These are phyloP conservation scores for Palythoa grandis DNA, from an alignment of 92 coral and sea anemone genomes.

Conservation along the genomic window DNA sequence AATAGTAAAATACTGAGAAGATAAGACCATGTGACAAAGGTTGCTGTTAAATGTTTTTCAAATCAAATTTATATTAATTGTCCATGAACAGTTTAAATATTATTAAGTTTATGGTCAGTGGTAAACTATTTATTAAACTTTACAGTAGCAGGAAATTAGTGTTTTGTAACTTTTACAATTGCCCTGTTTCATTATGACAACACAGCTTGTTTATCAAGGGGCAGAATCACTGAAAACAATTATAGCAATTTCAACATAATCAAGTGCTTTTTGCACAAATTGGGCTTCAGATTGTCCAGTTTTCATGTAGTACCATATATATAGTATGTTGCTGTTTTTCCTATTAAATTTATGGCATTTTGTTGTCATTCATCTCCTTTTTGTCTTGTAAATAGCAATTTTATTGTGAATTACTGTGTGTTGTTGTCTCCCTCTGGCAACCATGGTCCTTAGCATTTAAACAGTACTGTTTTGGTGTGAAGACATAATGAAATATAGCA, in stretches of 20 bases:
- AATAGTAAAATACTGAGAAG: neutral
- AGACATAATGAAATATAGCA: conserved; percentile 1
- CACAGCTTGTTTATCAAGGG: conserved; percentile 11
- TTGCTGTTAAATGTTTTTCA: conserved; percentile 4
- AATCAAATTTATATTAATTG: neutral
- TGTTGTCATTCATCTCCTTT: neutral
- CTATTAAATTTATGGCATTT: neutral
- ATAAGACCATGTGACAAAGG: conserved; percentile 5
- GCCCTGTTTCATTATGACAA: conserved; percentile 4
- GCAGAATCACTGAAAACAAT: neutral
- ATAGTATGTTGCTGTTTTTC: neutral
- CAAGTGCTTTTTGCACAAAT: neutral
- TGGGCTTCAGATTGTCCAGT: neutral
- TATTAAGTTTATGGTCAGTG: neutral
- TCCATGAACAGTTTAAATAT: conserved; percentile 4
- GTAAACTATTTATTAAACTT: neutral
- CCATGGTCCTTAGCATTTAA: neutral
- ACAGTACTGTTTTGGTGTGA: neutral
- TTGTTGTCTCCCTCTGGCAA: neutral
- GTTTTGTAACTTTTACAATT: conserved; percentile 14
- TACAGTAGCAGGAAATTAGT: conserved; percentile 6
- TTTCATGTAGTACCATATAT: conserved; percentile 9
- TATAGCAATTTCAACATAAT: conserved; percentile 1
- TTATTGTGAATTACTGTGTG: neutral
- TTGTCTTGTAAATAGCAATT: neutral